Base-by-base conservation (phyloP, 2,888 invertebrate genomes). In the Spilarctia lutea region DNA sequence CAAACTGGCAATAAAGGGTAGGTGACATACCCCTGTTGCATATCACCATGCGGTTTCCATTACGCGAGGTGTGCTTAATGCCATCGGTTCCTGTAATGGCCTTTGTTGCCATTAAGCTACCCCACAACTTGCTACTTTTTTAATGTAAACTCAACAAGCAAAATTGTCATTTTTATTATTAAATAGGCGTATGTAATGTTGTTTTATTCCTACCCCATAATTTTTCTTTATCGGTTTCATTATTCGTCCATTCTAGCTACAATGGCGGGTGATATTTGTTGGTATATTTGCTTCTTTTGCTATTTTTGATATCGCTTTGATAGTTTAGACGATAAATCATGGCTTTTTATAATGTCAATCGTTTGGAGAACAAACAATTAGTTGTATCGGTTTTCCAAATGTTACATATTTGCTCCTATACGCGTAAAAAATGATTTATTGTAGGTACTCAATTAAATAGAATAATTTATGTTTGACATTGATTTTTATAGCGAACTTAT, bases 1-100 rank as follows among this genome's bases (percentile, higher is more conserved):
- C 70, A 35, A 71, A 71, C 52, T 76, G 30, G 71, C 82, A 80
- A 87, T 87, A 89, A 88, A 90, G 88, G 89, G 90, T 85, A 84
- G 82, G 76, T 78, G 74, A 79, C 85, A 78, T 86, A 82, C 86
- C 90, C 91, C 88, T 88, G 89, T 89, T 91, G 90, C 92, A 93
- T 90, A 91, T 87, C 80, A 86, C 88, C 89, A 88, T 92, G 93
- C 87, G 93, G 93, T 92, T 92, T 91, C 91, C 92, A 94, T 94
- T 91, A 93, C 91, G 87, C 82, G 89, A 93, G 92, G 94, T 93
- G 91, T 91, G 88, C 86, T 92, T 93, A 92, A 92, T 89, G 88
- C 89, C 91, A 92, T 91, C 88, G 89, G 91, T 86, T 89, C 84
- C 81, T 86, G 87, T 94, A 94, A 94, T 94, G 92, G 92, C 90